These are phyloP conservation scores for Macropodus opercularis DNA, from an alignment of 2,797 vertebrate genomes.

Conservation along the genomic window DNA sequence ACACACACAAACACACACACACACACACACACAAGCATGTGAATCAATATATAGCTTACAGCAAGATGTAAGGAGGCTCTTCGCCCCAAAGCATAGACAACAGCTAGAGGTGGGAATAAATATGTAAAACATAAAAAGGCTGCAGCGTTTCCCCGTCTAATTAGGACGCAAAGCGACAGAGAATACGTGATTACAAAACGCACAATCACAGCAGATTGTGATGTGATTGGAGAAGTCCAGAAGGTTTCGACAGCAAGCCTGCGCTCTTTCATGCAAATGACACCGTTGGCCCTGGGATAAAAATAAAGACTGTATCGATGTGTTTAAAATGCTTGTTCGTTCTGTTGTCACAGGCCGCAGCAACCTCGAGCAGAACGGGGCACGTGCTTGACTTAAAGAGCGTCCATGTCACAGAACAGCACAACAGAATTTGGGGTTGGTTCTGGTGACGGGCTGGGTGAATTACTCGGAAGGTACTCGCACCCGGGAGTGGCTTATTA, in stretches of 20 bases:
- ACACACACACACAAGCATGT: constrained; percentile 12
- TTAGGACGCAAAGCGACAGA: constrained; percentile 10
- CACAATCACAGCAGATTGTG: constrained; percentile 42
- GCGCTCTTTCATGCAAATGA: constrained; percentile 66
- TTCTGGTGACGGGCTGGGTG: constrained; percentile 60
- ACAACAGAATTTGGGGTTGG: constrained; percentile 44
- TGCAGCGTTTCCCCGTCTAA: constrained; percentile 1
- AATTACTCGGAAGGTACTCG: constrained; percentile 51
- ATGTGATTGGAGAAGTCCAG: constrained; percentile 46
- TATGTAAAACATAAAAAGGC: constrained; percentile 17
- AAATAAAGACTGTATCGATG: constrained; percentile 39
- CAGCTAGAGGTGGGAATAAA: constrained; percentile 8
- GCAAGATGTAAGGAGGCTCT: constrained; percentile 25
- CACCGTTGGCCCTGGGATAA: constrained; percentile 37
- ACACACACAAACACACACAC: constrained; percentile 2
- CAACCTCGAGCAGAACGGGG: constrained; percentile 13
- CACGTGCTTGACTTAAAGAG: constrained; percentile 1
- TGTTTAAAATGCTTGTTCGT: constrained; percentile 39
- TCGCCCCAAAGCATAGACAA: constrained; percentile 25
- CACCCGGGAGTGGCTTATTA: constrained; percentile 74
- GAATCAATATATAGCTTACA: constrained; percentile 59
- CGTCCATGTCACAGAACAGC: constrained; percentile 7
- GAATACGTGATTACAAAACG: constrained; percentile 43
- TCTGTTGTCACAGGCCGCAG: constrained; percentile 15
- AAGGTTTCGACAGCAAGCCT: constrained; percentile 41